These are phyloP conservation scores for Microcebus griseorufus DNA, from an alignment of 2,113 vertebrate genomes.

Conservation along the genomic window DNA sequence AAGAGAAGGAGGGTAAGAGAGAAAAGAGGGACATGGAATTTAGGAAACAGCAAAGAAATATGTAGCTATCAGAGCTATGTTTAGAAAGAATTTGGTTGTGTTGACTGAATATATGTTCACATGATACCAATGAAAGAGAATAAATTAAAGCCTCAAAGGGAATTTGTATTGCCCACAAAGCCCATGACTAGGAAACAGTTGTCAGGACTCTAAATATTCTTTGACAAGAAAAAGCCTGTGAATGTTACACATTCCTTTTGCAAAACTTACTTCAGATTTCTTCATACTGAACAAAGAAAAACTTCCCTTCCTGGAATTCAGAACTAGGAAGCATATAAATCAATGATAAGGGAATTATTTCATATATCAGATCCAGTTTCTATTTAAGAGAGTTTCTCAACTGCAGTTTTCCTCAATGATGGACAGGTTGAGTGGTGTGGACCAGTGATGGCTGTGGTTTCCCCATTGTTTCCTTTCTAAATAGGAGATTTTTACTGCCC, in stretches of 20 bases:
- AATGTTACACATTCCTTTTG: background rate
- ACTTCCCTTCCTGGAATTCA: background rate
- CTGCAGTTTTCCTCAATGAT: background rate
- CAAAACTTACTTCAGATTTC: background rate
- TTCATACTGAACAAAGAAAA: background rate
- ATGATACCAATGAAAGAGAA: background rate
- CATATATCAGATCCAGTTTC: background rate
- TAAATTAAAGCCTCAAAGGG: background rate
- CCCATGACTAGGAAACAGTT: background rate
- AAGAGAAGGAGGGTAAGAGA: background rate
- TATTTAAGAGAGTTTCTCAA: background rate
- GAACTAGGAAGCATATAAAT: background rate
- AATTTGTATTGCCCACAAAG: background rate
- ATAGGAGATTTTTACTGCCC: background rate
- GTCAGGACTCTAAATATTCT: background rate
- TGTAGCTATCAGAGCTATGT: background rate
- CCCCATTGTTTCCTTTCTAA: background rate
- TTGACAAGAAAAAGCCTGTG: background rate
- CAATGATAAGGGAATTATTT: background rate
- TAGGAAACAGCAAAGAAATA: background rate
- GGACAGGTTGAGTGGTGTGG: background rate
- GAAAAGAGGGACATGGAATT: fast-evolving
- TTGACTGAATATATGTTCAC: background rate
- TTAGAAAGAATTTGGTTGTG: background rate
- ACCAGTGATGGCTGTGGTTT: background rate